These are phyloP conservation scores for Pseudomyrmex dendroicus DNA, from an alignment of 1,140 invertebrate genomes.

Conservation along the genomic window DNA sequence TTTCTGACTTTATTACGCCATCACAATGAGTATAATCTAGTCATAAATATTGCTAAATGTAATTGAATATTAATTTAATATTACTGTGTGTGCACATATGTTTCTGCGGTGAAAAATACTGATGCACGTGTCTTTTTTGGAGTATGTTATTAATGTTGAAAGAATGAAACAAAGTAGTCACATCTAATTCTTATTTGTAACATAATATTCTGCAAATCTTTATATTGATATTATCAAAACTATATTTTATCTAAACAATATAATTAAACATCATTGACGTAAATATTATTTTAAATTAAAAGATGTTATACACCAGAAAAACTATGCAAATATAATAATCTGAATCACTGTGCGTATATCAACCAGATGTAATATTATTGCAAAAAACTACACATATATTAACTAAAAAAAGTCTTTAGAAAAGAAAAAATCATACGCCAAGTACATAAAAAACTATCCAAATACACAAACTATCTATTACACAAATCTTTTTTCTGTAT, in stretches of 20 bases:
- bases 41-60: not conserved
- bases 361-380: too few relatives aligned
- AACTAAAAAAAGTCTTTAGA: too few relatives aligned
- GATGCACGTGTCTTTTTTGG: not conserved
- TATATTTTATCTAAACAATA: not conserved
- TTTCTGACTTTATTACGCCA: not conserved
- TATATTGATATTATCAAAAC: not conserved
- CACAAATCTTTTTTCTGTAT: too few relatives aligned
- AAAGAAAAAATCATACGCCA: too few relatives aligned
- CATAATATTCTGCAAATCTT: not conserved
- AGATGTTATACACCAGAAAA: too few relatives aligned
- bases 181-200: not conserved
- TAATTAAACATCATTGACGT: not conserved
- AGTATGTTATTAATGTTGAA: not conserved
- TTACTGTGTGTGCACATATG: not conserved
- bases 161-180: not conserved
- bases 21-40: not conserved
- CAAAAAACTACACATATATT: too few relatives aligned
- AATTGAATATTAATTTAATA: not conserved
- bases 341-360: too few relatives aligned
- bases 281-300: not conserved
- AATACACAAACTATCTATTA: too few relatives aligned
- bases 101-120: not conserved
- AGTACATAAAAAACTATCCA: too few relatives aligned
- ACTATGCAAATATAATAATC: too few relatives aligned